Percentiles rank a stretch among this genome's conserved stretches.
These are phyloP conservation scores for Maylandia zebra DNA, from an alignment of 2,113 vertebrate genomes.

Conservation along the genomic window DNA sequence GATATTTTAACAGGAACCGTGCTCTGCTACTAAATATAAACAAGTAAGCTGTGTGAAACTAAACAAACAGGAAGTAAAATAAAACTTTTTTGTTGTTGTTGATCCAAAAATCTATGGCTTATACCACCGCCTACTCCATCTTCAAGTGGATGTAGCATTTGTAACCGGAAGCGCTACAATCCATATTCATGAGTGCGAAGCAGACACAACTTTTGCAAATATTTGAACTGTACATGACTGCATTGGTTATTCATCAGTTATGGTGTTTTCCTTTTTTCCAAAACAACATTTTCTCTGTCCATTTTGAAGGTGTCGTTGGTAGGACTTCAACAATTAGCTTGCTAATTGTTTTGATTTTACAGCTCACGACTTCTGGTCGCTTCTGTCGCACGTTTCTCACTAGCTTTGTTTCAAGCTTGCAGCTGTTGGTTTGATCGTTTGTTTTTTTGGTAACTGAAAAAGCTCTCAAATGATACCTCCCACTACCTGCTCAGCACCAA, in stretches of 20 bases:
- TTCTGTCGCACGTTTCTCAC: background rate
- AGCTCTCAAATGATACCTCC: background rate
- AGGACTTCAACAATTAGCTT: background rate
- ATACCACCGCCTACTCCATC: background rate
- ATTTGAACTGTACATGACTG: background rate
- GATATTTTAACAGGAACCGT: background rate
- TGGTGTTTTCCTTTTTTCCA: background rate
- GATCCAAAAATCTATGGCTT: background rate
- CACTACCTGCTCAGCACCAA: background rate
- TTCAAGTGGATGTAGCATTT: background rate
- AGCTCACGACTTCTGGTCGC: background rate
- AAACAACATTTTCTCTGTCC: background rate
- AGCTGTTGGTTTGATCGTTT: background rate
- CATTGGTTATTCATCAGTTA: background rate
- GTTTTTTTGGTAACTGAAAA: background rate
- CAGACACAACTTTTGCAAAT: background rate
- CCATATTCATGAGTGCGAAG: background rate
- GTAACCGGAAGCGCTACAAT: background rate
- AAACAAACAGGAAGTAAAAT: background rate
- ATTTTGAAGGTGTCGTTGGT: background rate
- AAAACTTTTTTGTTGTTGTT: background rate
- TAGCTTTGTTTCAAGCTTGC: background rate
- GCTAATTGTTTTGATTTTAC: background rate
- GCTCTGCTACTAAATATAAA: background rate
- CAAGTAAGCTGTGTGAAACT: background rate